These are phyloP conservation scores for Ariolimax columbianus DNA, from an alignment of 2,888 invertebrate species.

Conservation along the genomic window DNA sequence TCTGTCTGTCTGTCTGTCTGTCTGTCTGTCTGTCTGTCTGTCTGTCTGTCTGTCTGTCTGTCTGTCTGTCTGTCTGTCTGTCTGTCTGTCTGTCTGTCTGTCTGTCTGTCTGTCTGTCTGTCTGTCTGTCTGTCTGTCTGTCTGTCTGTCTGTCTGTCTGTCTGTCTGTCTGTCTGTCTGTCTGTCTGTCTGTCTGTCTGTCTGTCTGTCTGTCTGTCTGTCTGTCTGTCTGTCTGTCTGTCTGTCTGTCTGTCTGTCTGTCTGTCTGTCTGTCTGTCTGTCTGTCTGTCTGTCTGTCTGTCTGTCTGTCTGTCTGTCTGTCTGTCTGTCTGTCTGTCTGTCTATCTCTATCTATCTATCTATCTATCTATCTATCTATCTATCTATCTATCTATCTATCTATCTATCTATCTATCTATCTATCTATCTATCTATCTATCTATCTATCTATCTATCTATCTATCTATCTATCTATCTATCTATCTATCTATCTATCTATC, in stretches of 20 bases:
- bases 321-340: too few species aligned
- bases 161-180: not conserved
- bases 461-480: too few species aligned
- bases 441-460: too few species aligned
- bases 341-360: too few species aligned
- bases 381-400: too few species aligned
- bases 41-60: not conserved
- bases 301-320: not conserved
- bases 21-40: not conserved
- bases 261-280: not conserved
- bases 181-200: not conserved
- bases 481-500: too few species aligned
- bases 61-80: not conserved
- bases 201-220: not conserved
- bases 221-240: not conserved
- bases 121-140: not conserved
- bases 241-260: too few species aligned
- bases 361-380: too few species aligned
- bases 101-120: not conserved
- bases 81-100: not conserved
- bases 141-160: not conserved
- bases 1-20: too few species aligned
- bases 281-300: not conserved
- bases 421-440: too few species aligned
- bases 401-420: too few species aligned